Conservation (phyloP, 2,888 invertebrate species). For the Drosophila vallismaia region DNA sequence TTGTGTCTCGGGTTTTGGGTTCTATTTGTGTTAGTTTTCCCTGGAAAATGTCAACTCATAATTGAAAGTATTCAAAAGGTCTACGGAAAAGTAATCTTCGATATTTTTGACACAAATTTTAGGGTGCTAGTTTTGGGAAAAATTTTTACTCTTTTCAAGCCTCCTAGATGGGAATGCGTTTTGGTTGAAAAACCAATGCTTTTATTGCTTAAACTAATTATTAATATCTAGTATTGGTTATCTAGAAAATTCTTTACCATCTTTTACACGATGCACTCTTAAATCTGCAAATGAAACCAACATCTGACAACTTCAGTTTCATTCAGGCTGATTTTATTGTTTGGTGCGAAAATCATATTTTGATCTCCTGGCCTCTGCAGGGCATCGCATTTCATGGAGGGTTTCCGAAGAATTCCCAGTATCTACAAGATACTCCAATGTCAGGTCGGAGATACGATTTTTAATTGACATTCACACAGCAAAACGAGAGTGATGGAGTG, state of each 20-base stretch:
- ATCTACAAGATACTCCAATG: constrained; percentile 47
- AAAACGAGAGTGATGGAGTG: background rate
- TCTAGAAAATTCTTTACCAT: no score
- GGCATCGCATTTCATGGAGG: constrained; percentile 62
- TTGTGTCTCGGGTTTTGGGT: background rate
- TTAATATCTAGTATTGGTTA: no score
- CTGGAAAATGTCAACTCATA: background rate
- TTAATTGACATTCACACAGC: constrained; percentile 39
- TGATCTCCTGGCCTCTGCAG: constrained; percentile 42
- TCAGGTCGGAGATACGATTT: constrained; percentile 31
- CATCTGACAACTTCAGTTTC: constrained; percentile 1
- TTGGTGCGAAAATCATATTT: constrained; percentile 1
- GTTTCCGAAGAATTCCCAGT: constrained; percentile 43
- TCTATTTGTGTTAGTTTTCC: background rate
- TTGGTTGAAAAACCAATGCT: no score
- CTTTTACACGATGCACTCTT: background rate
- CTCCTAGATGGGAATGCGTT: background rate
- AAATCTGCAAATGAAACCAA: background rate
- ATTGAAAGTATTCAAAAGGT: background rate
- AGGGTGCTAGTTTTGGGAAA: background rate
- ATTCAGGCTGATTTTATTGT: no score
- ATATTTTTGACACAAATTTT: background rate
- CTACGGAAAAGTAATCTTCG: background rate
- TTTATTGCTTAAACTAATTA: no score
- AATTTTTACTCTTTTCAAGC: background rate